Percentiles rank a stretch among this genome's conserved stretches.
Evolutionary conservation across 2,888 invertebrate species (phyloP).

Genomic region (Cheilosia vernalis): DNA sequence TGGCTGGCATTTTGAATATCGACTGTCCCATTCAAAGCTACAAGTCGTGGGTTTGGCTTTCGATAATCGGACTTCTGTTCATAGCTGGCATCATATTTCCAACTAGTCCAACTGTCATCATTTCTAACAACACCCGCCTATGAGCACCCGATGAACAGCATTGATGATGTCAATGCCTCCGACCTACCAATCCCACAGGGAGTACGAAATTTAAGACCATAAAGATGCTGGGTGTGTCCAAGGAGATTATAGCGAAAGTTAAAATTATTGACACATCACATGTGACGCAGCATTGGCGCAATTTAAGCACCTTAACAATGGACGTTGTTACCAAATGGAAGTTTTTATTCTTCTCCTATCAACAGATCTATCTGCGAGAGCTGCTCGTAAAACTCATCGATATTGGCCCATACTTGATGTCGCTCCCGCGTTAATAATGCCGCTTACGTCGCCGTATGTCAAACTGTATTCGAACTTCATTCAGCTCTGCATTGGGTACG

Average conservation of each 20-base stretch:
- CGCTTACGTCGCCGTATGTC: slow-evolving; percentile 16
- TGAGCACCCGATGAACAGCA: slow-evolving; percentile 54
- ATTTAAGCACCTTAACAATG: background rate
- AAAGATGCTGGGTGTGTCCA: background rate
- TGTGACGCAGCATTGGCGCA: background rate
- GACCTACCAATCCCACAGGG: background rate
- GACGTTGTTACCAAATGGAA: background rate
- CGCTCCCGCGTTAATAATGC: background rate
- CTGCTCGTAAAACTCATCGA: background rate
- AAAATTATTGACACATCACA: background rate
- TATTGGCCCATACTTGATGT: background rate
- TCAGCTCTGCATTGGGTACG: background rate
- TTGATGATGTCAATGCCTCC: background rate
- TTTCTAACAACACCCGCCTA: slow-evolving; percentile 77
- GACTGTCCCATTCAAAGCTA: background rate
- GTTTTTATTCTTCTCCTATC: background rate
- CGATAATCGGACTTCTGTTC: background rate
- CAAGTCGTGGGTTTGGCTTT: background rate
- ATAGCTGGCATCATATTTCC: background rate
- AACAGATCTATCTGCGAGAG: background rate
- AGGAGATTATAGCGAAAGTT: background rate
- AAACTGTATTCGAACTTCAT: background rate
- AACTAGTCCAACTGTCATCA: slow-evolving; percentile 78
- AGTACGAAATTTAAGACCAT: background rate
- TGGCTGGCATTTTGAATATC: background rate